phyloP scores from a whole-genome alignment of 2,888 invertebrate species.

The Dicyrtomina minuta region DNA sequence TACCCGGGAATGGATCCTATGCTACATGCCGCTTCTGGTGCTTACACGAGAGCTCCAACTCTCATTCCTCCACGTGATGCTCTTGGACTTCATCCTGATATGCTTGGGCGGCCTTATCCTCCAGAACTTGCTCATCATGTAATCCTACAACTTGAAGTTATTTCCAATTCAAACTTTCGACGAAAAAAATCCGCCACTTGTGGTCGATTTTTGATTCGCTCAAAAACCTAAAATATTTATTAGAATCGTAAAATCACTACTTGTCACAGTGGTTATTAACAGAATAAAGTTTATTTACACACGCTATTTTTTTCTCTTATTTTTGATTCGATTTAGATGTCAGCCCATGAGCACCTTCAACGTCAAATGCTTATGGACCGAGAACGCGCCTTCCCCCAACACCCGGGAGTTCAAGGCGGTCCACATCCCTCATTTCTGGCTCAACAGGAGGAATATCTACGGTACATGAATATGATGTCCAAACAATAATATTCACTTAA shows the following conservation, averaged over 20 bases:
- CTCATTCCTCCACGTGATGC: no score
- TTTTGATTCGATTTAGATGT: background rate
- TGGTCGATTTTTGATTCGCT: no score
- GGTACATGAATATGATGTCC: no score
- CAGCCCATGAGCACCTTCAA: conserved; percentile 80
- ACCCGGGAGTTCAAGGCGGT: conserved; percentile 48
- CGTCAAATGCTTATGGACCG: conserved; percentile 80
- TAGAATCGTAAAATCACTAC: no score
- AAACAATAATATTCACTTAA: no score
- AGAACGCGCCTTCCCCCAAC: conserved; percentile 64
- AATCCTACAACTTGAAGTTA: no score
- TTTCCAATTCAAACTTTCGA: no score
- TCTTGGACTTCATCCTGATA: conserved; percentile 70
- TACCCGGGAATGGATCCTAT: conserved; percentile 54
- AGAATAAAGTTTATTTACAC: background rate
- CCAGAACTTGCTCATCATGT: conserved; percentile 77
- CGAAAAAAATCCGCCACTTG: background rate
- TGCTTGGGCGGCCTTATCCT: conserved; percentile 77
- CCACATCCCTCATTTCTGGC: no score
- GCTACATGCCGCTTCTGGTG: conserved; percentile 63
- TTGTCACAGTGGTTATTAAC: no score
- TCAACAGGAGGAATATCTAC: no score
- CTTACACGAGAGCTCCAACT: no score
- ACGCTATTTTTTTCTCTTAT: conserved; percentile 14
- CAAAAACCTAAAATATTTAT: no score